A percentile compares a stretch with the other conserved stretches of the same genome.
Evolutionary conservation across 2,113 vertebrate species (phyloP).

Genomic region (Centrocercus urophasianus): DNA sequence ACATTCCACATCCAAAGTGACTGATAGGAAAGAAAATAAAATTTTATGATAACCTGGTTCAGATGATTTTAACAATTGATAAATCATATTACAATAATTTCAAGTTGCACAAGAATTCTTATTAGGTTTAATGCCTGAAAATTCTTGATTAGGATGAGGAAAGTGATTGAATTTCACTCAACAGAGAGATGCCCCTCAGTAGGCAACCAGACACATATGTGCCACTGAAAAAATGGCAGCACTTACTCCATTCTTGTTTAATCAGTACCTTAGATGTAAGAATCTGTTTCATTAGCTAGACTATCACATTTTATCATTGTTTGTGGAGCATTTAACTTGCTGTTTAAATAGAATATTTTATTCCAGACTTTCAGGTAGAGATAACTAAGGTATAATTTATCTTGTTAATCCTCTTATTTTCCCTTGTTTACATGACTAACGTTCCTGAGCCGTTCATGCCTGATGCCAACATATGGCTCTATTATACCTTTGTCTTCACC

Average conservation of each 20-base stretch:
- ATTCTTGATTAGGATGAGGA: neutral
- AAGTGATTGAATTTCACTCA: neutral
- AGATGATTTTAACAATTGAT: neutral
- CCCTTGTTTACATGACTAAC: constrained; percentile 69
- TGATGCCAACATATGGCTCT: constrained; percentile 51
- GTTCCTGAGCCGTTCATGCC: constrained; percentile 42
- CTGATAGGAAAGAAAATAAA: neutral
- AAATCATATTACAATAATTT: neutral
- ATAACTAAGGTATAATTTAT: constrained; percentile 64
- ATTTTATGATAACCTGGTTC: neutral
- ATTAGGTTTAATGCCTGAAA: neutral
- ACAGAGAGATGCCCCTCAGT: neutral
- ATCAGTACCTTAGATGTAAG: neutral
- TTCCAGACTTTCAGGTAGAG: constrained; percentile 54
- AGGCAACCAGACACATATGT: neutral
- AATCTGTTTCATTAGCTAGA: constrained; percentile 28
- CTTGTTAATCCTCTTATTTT: constrained; percentile 68
- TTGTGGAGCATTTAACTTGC: neutral
- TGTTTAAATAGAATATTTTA: constrained; percentile 68
- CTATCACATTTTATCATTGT: constrained; percentile 46
- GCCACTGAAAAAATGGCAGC: neutral
- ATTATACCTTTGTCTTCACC: constrained; percentile 60
- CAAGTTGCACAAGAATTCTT: neutral
- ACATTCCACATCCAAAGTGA: neutral
- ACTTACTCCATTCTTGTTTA: neutral